Evolutionary conservation across 2,888 invertebrate species (phyloP).

Genomic region (Clitarchus hookeri): DNA sequence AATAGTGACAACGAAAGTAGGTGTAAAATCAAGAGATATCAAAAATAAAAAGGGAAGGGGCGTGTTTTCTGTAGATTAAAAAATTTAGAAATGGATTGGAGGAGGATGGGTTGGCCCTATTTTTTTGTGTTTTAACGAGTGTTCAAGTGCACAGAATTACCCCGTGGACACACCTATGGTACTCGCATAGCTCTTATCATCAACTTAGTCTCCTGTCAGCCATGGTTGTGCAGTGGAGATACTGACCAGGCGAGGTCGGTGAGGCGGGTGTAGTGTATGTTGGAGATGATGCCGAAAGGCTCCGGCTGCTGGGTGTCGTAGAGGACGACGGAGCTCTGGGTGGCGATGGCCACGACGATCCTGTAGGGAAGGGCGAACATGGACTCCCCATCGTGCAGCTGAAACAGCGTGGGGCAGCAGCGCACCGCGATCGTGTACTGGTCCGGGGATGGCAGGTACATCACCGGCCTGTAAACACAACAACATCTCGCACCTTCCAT

Average conservation of each 20-base stretch:
- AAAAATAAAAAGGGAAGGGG: too few relatives aligned
- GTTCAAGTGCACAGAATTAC: too few relatives aligned
- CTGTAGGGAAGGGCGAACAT: conserved; percentile 72
- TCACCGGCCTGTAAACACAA: conserved; percentile 66
- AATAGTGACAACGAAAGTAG: too few relatives aligned
- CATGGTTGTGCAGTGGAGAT: neutral
- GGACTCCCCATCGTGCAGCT: conserved; percentile 62
- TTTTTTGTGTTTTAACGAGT: too few relatives aligned
- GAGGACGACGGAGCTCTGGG: conserved; percentile 80
- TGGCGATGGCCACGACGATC: conserved; percentile 89
- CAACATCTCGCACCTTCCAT: neutral
- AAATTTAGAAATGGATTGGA: too few relatives aligned
- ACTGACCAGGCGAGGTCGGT: conserved; percentile 82
- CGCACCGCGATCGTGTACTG: conserved; percentile 83
- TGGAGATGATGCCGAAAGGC: conserved; percentile 79
- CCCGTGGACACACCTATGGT: too few relatives aligned
- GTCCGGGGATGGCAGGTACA: conserved; percentile 76
- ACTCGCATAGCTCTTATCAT: neutral
- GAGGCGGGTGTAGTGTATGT: conserved; percentile 87
- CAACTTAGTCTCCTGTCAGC: neutral
- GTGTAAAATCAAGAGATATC: too few relatives aligned
- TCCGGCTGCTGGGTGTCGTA: conserved; percentile 85
- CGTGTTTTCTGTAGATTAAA: too few relatives aligned
- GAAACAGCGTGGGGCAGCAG: conserved; percentile 77
- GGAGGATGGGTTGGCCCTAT: too few relatives aligned